phyloP scores from a whole-genome alignment of 2,797 vertebrate genomes.

The Malacoctenus gilli region DNA sequence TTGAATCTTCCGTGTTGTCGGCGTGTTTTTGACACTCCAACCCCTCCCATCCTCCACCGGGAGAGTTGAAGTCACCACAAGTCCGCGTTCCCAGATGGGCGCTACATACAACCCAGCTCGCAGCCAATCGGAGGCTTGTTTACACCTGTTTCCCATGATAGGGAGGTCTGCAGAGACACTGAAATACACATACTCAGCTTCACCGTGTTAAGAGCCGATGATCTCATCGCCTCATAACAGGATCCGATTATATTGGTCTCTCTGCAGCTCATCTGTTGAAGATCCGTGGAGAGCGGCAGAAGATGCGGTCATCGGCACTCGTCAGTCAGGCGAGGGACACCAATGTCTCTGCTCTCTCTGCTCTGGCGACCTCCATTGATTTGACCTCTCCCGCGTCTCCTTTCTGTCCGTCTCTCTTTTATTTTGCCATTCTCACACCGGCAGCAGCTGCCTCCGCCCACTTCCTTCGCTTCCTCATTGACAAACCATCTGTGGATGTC shows the following conservation, averaged over 20 bases:
- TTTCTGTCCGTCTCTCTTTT: conserved; percentile 33
- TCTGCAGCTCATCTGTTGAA: conserved; percentile 22
- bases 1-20: too few species aligned
- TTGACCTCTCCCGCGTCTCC: conserved; percentile 50
- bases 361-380: conserved; percentile 59
- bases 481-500: conserved; percentile 37
- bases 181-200: background rate
- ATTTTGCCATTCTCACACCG: conserved; percentile 33
- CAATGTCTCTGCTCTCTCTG: background rate
- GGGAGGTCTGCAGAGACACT: background rate
- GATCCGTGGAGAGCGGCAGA: conserved; percentile 9
- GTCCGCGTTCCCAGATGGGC: too few species aligned
- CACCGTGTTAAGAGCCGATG: conserved; percentile 16
- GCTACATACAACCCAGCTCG: too few species aligned
- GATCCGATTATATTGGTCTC: conserved; percentile 19
- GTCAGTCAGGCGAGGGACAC: conserved; percentile 2
- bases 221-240: conserved; percentile 42
- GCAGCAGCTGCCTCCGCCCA: conserved; percentile 48
- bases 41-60: too few species aligned
- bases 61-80: too few species aligned
- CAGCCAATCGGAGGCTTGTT: too few species aligned
- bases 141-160: too few species aligned
- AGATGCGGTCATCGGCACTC: conserved; percentile 13
- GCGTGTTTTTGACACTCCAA: too few species aligned
- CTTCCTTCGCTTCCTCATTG: conserved; percentile 34